Conservation (phyloP, 2,888 invertebrate species). For the Loripinus fragilis region DNA sequence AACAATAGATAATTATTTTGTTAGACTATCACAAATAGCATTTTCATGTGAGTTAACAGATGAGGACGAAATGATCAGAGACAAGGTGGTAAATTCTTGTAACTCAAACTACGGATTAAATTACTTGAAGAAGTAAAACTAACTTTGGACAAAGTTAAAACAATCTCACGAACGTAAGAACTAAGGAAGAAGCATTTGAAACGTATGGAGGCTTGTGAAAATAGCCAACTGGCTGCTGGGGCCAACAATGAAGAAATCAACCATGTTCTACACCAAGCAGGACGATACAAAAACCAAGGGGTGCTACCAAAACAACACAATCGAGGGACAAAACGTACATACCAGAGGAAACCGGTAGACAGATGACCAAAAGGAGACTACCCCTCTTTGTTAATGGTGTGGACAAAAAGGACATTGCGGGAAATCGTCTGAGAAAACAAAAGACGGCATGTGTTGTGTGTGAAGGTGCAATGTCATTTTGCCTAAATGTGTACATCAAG, state of each 20-base stretch:
- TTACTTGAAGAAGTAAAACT: background rate
- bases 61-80: no score
- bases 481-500: slow-evolving; percentile 3
- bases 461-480: background rate
- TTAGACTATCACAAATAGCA: slow-evolving; percentile 5
- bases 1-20: slow-evolving; percentile 3
- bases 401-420: slow-evolving; percentile 6
- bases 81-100: background rate
- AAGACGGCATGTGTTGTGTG: no score
- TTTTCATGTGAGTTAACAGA: background rate
- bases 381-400: background rate
- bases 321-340: background rate
- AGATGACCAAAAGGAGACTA: background rate
- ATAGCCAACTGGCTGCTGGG: background rate
- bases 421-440: slow-evolving; percentile 8
- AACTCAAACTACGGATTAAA: background rate
- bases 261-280: background rate
- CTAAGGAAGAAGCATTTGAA: background rate
- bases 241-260: background rate
- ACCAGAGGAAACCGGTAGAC: background rate
- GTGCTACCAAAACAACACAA: background rate
- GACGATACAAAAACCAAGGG: slow-evolving; percentile 2
- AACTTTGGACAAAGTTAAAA: slow-evolving; percentile 3
- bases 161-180: background rate
- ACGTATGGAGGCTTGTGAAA: no score